Percentiles rank a stretch among this genome's conserved stretches.
These are phyloP conservation scores for Sesamia inferens DNA, from an alignment of 2,888 invertebrate species.

Conservation along the genomic window DNA sequence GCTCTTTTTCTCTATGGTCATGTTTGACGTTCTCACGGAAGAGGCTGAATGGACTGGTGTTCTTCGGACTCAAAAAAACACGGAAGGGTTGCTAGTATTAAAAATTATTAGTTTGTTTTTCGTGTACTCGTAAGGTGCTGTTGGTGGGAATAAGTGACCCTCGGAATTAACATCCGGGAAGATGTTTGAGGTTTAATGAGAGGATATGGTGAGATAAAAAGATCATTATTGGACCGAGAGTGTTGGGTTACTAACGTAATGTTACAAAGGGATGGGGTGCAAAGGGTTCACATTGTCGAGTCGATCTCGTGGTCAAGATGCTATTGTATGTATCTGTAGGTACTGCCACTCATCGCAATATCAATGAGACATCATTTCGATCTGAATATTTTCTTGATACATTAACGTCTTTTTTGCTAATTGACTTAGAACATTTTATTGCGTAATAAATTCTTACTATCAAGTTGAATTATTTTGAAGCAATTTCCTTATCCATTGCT, in stretches of 20 bases:
- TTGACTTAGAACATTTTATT: background rate
- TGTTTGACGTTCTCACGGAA: slow-evolving; percentile 89
- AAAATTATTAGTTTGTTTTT: slow-evolving; percentile 87
- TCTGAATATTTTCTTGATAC: slow-evolving; percentile 7
- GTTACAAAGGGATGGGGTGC: slow-evolving; percentile 33
- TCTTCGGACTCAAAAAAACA: slow-evolving; percentile 78
- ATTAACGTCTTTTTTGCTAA: background rate
- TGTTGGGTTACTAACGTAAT: slow-evolving; percentile 70
- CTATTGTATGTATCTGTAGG: background rate
- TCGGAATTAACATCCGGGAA: slow-evolving; percentile 86
- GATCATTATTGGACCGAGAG: slow-evolving; percentile 76
- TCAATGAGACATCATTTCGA: background rate
- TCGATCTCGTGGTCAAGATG: slow-evolving; percentile 56
- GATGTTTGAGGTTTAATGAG: slow-evolving; percentile 83
- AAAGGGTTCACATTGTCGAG: slow-evolving; percentile 46
- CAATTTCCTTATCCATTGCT: too few species aligned
- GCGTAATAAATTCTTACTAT: too few species aligned
- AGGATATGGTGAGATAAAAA: slow-evolving; percentile 82
- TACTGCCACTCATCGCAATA: slow-evolving; percentile 2
- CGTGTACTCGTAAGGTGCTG: slow-evolving; percentile 79
- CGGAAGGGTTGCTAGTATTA: slow-evolving; percentile 88
- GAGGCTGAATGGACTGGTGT: slow-evolving; percentile 84
- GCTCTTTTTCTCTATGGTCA: slow-evolving; percentile 82
- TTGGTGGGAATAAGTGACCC: slow-evolving; percentile 88
- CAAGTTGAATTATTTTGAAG: too few species aligned